A percentile compares a stretch with the other conserved stretches of the same genome.
These are phyloP conservation scores for Sebastes umbrosus DNA, from an alignment of 2,797 vertebrate genomes.

Conservation along the genomic window DNA sequence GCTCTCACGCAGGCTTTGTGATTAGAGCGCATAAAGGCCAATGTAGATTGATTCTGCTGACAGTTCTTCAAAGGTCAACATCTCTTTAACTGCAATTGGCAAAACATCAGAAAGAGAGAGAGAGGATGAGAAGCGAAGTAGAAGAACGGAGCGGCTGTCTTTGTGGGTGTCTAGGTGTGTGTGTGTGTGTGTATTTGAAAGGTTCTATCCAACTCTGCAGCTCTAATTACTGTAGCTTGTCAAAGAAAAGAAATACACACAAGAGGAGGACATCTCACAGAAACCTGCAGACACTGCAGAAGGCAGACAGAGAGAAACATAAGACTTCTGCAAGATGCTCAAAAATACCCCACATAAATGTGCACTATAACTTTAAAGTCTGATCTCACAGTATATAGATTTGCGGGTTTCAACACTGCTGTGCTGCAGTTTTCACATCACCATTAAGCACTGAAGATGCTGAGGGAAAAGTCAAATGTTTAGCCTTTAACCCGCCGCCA, in stretches of 20 bases:
- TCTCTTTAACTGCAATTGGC: slow-evolving; percentile 39
- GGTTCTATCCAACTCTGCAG: slow-evolving; percentile 22
- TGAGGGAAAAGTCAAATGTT: background rate
- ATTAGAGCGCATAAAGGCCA: slow-evolving; percentile 44
- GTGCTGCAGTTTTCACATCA: background rate
- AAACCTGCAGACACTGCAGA: slow-evolving; percentile 36
- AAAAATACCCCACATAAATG: background rate
- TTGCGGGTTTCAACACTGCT: background rate
- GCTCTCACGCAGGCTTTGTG: slow-evolving; percentile 17
- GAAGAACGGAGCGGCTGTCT: background rate
- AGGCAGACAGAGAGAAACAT: background rate
- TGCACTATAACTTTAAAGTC: slow-evolving; percentile 1
- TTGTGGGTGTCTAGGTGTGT: background rate
- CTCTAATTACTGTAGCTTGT: slow-evolving; percentile 44
- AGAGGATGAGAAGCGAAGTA: background rate
- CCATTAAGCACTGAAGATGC: background rate
- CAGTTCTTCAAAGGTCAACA: slow-evolving; percentile 57
- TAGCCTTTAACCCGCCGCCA: background rate
- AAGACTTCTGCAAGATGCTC: background rate
- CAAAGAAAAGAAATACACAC: slow-evolving; percentile 23
- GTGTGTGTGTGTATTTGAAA: slow-evolving; percentile 8
- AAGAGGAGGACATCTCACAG: slow-evolving; percentile 12
- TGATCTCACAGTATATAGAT: background rate
- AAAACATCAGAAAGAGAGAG: slow-evolving; percentile 28
- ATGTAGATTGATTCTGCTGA: slow-evolving; percentile 43